Conservation (phyloP, 2,888 invertebrate species). For the Scelioninae gen. 1 region DNA sequence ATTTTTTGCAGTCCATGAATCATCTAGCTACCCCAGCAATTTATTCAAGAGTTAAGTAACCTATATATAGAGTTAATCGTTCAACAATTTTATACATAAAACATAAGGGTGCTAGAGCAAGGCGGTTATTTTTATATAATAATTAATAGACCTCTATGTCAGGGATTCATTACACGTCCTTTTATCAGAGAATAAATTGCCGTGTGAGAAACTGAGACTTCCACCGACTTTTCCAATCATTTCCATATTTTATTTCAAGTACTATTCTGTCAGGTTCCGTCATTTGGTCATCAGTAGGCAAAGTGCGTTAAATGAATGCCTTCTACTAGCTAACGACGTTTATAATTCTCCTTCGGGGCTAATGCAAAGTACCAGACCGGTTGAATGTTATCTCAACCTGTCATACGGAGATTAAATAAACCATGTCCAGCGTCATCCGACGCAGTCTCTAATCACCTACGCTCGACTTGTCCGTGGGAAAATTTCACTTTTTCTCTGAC, state of each 20-base stretch:
- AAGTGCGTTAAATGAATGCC: constrained; percentile 67
- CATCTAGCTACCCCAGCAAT: constrained; percentile 44
- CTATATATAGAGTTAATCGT: constrained; percentile 40
- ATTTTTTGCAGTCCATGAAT: constrained; percentile 57
- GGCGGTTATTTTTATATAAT: constrained; percentile 49
- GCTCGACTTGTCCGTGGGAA: constrained; percentile 63
- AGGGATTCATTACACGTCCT: constrained; percentile 31
- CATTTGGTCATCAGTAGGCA: constrained; percentile 66
- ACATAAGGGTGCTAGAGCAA: constrained; percentile 61
- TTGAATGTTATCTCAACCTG: constrained; percentile 69
- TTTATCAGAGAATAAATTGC: constrained; percentile 55
- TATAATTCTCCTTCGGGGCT: constrained; percentile 67
- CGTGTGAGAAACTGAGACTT: constrained; percentile 34
- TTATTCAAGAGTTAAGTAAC: constrained; percentile 45
- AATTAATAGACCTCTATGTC: constrained; percentile 42
- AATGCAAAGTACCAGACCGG: constrained; percentile 69
- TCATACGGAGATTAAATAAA: constrained; percentile 70
- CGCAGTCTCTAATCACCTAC: constrained; percentile 63
- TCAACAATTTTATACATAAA: constrained; percentile 58
- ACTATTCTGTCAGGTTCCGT: constrained; percentile 64
- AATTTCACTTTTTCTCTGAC: constrained; percentile 56
- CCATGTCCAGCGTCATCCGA: constrained; percentile 67
- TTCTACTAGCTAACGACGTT: constrained; percentile 65
- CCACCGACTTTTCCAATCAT: constrained; percentile 50
- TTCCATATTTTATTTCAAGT: constrained; percentile 67